phyloP scores from a whole-genome alignment of 2,113 vertebrate species.

The Deroptyus accipitrinus region DNA sequence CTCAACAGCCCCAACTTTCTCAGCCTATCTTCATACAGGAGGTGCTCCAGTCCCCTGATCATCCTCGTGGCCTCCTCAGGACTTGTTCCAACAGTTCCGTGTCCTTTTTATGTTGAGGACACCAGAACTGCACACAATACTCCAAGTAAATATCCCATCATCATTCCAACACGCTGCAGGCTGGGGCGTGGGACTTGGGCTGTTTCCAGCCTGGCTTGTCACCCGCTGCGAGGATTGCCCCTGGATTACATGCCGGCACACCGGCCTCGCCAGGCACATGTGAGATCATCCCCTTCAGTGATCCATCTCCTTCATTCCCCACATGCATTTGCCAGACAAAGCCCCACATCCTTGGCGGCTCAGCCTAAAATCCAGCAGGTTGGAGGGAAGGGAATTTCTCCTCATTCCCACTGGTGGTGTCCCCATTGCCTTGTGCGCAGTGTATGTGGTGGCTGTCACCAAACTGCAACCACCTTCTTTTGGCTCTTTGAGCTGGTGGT shows the following conservation, averaged over 20 bases:
- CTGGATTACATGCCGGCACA: neutral
- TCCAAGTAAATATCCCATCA: neutral
- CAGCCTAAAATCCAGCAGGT: neutral
- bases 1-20: too few relatives aligned
- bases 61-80: too few relatives aligned
- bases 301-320: neutral
- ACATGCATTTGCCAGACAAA: neutral
- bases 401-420: neutral
- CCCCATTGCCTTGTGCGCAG: rapidly evolving
- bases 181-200: neutral
- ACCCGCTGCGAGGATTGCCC: neutral
- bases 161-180: neutral
- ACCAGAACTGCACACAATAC: too few relatives aligned
- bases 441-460: rapidly evolving
- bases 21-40: too few relatives aligned
- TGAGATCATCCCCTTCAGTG: neutral
- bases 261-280: neutral
- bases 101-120: too few relatives aligned
- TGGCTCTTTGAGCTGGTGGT: neutral
- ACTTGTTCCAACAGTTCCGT: too few relatives aligned
- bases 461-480: neutral
- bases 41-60: too few relatives aligned
- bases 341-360: neutral
- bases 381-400: neutral
- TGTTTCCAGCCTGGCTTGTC: neutral